Base-by-base conservation (phyloP, 2,113 vertebrate species). In the Gracilinanus agilis region DNA sequence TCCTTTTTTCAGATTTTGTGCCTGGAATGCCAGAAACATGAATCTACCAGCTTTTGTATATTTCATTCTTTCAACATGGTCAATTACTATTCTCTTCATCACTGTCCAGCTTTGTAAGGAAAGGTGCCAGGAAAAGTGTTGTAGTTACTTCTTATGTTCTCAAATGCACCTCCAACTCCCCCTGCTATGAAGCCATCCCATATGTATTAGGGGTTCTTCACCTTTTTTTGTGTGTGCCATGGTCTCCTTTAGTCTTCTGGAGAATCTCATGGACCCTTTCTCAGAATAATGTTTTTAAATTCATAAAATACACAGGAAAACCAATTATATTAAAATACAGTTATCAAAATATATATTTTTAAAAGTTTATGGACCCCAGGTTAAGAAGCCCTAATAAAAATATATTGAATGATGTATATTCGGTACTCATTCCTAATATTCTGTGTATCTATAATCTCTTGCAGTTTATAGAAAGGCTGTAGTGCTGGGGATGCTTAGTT, bases 261-360 rank as follows among this genome's bases (percentile, higher is more conserved):
- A 92, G 94, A 94, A 95, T 49, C 61, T 56, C 27, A 34, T 67
- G n/a, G n/a, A 29, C 23, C n/a, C 2, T n/a, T 89, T 54, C 55
- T n/a, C 44, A 88, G 54, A 49, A 44, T 40, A 83, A 83, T 40
- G 34, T 40, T 90, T 92, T 55, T 44, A n/a, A 25, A 24, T 24
- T 53, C 10, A 2, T 0, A 8, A 61, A 9, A 53, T 83, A 75
- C 91, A 83, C 89, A 53, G 88, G 25, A 27, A 23, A 83, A 40
- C 67, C n/a, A 83, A 83, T 83, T 40, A 83, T 83, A 83, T 40
- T 83, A 34, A 40, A 83, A 23, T 83, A 83, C 13, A 23, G 67
- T 83, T 40, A 83, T 40, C n/a, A 83, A 83, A 83, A 75, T 49
- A 16, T 23, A 21, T 75, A 11, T 61, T 75, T 67, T 40, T n/a